Evolutionary conservation across 2,888 invertebrate species (phyloP).

Genomic region (Siphlonurus alternatus): DNA sequence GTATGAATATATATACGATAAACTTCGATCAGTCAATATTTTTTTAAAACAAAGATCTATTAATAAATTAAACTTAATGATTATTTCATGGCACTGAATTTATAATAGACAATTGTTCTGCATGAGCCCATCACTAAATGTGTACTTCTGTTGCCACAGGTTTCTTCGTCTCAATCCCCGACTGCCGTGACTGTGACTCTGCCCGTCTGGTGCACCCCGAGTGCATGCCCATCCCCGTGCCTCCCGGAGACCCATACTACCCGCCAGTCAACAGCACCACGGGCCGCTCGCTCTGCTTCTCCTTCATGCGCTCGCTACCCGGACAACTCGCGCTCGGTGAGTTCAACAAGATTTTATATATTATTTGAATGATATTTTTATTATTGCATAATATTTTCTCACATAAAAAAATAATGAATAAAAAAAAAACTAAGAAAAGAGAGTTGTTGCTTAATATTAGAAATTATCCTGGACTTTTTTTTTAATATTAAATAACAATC

Average conservation of each 20-base stretch:
- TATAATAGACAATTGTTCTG: too few species aligned
- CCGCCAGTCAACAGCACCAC: constrained; percentile 70
- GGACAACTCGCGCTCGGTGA: constrained; percentile 69
- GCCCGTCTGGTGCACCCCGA: constrained; percentile 77
- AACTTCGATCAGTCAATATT: too few species aligned
- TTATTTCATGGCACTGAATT: too few species aligned
- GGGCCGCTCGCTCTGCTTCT: constrained; percentile 75
- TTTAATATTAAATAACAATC: background rate
- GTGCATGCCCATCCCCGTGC: constrained; percentile 84
- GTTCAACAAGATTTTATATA: constrained; percentile 7
- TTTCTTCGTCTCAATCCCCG: constrained; percentile 78
- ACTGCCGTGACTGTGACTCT: constrained; percentile 79
- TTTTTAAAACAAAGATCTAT: too few species aligned
- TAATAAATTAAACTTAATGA: too few species aligned
- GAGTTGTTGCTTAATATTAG: too few species aligned
- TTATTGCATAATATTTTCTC: too few species aligned
- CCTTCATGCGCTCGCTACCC: constrained; percentile 84
- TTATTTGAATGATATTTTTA: background rate
- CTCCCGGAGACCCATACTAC: constrained; percentile 76
- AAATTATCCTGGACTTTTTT: background rate
- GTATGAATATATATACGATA: too few species aligned
- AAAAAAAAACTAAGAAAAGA: too few species aligned
- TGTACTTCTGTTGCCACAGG: too few species aligned
- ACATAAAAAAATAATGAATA: too few species aligned
- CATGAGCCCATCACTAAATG: too few species aligned